Evolutionary conservation across 1,140 invertebrate genomes (phyloP), one percentile per base, ranked within the genome.

Genomic region (Alviniconcha marisindica): DNA sequence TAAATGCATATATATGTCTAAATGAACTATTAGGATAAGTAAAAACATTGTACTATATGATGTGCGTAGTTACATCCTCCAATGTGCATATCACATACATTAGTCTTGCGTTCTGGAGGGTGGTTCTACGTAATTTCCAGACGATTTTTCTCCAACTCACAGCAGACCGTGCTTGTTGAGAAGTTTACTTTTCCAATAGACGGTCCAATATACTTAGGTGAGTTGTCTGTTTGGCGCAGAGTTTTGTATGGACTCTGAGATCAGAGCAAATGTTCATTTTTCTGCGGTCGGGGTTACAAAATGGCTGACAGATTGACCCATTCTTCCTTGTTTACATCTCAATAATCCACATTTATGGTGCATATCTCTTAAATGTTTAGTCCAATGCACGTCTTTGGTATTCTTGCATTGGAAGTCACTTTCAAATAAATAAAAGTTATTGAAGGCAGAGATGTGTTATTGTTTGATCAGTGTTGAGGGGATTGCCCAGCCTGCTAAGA

Each of bases 11-110:
- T n/a, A n/a, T n/a, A n/a, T n/a, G n/a, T n/a, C n/a, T n/a, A n/a
- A n/a, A n/a, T n/a, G n/a, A n/a, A n/a, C n/a, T n/a, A n/a, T n/a
- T n/a, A n/a, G n/a, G n/a, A n/a, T n/a, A n/a, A 28, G 21, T 14
- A 31, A 85, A 71, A 38, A 66, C 38, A 51, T 51, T 42, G 40
- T 28, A 48, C 73, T 51, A 84, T 66, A 60, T 79, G 21, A 40
- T 48, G 54, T 63, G 76, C 54, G 33, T 56, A 66, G 77, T 63
- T 69, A 69, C 56, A 54, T 79, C 56, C 40, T 73, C 71, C 44
- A 48, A 31, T 82, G 81, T 85, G 84, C 78, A 78, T 73, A 82
- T n/a, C n/a, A n/a, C n/a, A n/a, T 78, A 82, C 77, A 78, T 76
- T 76, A 76, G 73, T 76, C 73, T 38, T 44, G 42, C 40, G 24